phyloP scores from a whole-genome alignment of 2,113 vertebrate genomes.

The Podarcis cretensis region DNA sequence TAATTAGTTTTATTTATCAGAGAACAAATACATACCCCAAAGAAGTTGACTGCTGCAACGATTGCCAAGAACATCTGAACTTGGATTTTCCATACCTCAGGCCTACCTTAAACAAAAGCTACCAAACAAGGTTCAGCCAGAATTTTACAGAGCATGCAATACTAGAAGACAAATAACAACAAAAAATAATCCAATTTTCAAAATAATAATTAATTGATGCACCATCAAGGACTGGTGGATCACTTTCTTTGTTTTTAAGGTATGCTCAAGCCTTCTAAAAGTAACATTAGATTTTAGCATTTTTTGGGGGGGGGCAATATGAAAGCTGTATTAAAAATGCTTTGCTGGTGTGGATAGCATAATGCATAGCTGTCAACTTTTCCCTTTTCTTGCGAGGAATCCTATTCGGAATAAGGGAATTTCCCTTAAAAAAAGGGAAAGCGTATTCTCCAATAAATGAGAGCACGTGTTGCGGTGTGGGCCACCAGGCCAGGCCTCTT shows the following conservation, averaged over 20 bases:
- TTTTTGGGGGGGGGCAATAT: too few relatives aligned
- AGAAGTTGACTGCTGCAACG: constrained; percentile 1
- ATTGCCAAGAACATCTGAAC: constrained; percentile 19
- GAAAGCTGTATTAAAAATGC: too few relatives aligned
- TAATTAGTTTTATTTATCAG: constrained; percentile 39
- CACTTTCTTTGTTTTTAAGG: neutral
- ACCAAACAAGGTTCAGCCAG: neutral
- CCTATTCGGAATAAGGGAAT: too few relatives aligned
- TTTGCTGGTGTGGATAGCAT: neutral
- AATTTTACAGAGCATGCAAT: neutral
- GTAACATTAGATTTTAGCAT: too few relatives aligned
- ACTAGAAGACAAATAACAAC: neutral
- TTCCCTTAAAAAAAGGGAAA: too few relatives aligned
- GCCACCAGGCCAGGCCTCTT: too few relatives aligned
- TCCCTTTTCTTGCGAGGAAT: too few relatives aligned
- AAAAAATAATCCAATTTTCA: neutral
- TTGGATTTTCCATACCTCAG: constrained; percentile 26
- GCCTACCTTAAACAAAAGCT: neutral
- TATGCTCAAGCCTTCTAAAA: too few relatives aligned
- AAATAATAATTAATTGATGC: neutral
- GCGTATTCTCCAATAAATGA: too few relatives aligned
- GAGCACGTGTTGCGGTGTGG: too few relatives aligned
- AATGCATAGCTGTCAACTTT: neutral
- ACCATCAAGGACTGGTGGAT: neutral
- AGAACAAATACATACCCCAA: constrained; percentile 21